These are phyloP conservation scores for Asarcornis scutulata DNA, from an alignment of 2,113 vertebrate genomes.

Conservation along the genomic window DNA sequence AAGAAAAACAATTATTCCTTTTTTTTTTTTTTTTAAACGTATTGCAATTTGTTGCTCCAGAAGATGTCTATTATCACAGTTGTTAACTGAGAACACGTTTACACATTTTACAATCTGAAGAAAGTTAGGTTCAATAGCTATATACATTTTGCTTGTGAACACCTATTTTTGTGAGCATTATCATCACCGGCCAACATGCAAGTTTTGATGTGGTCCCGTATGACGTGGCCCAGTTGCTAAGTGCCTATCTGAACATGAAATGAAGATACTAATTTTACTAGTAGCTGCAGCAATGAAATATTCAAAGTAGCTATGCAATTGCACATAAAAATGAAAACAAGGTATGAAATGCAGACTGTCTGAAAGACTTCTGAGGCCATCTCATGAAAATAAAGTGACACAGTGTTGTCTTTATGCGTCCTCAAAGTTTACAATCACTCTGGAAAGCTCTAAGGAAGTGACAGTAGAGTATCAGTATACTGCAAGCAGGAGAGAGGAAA, in stretches of 20 bases:
- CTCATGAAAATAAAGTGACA: background rate
- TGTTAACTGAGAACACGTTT: background rate
- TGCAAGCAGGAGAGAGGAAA: background rate
- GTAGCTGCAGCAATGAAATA: background rate
- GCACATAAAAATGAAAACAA: background rate
- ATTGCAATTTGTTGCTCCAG: background rate
- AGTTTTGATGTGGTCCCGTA: background rate
- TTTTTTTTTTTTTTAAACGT: background rate
- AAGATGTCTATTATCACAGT: background rate
- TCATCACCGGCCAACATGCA: background rate
- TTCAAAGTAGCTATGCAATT: background rate
- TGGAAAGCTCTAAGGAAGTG: conserved; percentile 35
- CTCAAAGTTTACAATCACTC: background rate
- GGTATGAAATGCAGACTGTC: background rate
- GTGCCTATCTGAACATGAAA: background rate
- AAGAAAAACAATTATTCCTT: background rate
- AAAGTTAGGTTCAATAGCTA: background rate
- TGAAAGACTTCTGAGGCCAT: background rate
- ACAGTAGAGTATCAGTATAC: background rate
- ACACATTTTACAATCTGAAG: background rate
- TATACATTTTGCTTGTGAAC: background rate
- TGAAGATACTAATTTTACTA: background rate
- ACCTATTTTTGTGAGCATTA: background rate
- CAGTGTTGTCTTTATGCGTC: background rate
- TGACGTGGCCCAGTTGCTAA: background rate